Evolutionary conservation across 2,797 vertebrate species (phyloP).

Genomic region (Pelodytes ibericus): DNA sequence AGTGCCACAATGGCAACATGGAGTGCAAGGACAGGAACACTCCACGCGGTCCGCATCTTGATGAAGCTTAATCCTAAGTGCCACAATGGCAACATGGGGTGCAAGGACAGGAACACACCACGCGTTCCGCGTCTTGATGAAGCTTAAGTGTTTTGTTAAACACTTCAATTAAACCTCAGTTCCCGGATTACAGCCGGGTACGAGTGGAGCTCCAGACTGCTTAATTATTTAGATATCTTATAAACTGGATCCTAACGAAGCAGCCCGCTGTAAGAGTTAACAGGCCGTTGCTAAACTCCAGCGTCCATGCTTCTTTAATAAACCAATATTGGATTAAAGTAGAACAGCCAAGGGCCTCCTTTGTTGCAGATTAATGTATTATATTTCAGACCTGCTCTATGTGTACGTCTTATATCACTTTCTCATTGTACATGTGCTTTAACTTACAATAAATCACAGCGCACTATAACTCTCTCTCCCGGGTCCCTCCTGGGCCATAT

Average conservation of each 20-base stretch:
- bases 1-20: too few relatives aligned
- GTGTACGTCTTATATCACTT: slow-evolving; percentile 7
- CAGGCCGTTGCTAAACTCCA: not conserved
- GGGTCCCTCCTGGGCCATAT: not conserved
- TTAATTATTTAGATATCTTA: too few relatives aligned
- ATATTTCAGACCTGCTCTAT: slow-evolving; percentile 7
- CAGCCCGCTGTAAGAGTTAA: slow-evolving; percentile 6
- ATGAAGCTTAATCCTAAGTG: too few relatives aligned
- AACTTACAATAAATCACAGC: slow-evolving; percentile 29
- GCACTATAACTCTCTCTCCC: not conserved
- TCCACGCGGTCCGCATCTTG: too few relatives aligned
- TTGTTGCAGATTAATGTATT: slow-evolving; percentile 3
- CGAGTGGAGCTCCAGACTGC: too few relatives aligned
- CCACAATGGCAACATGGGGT: too few relatives aligned
- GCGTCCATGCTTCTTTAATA: not conserved
- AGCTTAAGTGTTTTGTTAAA: too few relatives aligned
- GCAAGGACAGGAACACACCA: too few relatives aligned
- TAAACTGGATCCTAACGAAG: not conserved
- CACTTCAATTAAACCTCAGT: too few relatives aligned
- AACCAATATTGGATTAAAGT: slow-evolving; percentile 22
- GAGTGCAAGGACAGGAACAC: too few relatives aligned
- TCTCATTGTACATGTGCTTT: slow-evolving; percentile 11
- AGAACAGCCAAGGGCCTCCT: slow-evolving; percentile 1
- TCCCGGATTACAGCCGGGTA: too few relatives aligned
- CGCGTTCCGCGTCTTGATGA: too few relatives aligned